Evolutionary conservation across 2,888 invertebrate genomes (phyloP).

Genomic region (Cerastoderma edule): DNA sequence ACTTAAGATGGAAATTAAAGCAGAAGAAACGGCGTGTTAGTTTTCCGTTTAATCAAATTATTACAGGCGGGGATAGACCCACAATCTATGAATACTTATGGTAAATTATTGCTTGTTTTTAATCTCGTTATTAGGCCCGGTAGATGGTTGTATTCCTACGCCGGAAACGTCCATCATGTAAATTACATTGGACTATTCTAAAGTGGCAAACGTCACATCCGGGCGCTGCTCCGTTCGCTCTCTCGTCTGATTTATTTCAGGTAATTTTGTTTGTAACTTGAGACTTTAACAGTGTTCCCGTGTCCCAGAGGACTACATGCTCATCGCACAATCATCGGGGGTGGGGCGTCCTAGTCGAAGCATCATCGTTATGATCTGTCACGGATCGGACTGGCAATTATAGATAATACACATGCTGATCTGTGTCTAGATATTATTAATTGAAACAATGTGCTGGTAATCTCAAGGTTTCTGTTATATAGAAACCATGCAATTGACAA

Average conservation of each 20-base stretch:
- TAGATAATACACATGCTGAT: too few species aligned
- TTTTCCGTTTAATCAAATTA: slow-evolving; percentile 29
- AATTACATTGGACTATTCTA: slow-evolving; percentile 23
- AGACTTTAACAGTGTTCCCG: slow-evolving; percentile 19
- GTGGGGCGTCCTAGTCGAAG: background rate
- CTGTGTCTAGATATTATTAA: too few species aligned
- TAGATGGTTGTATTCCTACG: slow-evolving; percentile 11
- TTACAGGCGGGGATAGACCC: slow-evolving; percentile 19
- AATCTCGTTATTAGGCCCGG: slow-evolving; percentile 25
- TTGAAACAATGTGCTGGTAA: too few species aligned
- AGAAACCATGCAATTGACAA: too few species aligned
- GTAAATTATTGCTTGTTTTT: slow-evolving; percentile 28
- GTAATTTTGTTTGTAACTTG: slow-evolving; percentile 28
- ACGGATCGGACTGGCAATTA: too few species aligned
- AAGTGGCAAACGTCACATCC: slow-evolving; percentile 21
- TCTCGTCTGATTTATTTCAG: slow-evolving; percentile 21
- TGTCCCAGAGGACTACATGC: slow-evolving; percentile 2
- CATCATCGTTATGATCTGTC: too few species aligned
- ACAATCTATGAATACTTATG: slow-evolving; percentile 26
- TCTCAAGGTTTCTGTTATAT: too few species aligned
- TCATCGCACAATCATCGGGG: slow-evolving; percentile 3
- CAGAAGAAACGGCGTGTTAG: slow-evolving; percentile 27
- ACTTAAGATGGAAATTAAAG: slow-evolving; percentile 24
- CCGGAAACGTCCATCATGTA: slow-evolving; percentile 20
- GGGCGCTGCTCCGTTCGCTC: slow-evolving; percentile 10